Base-by-base conservation (phyloP, 2,888 invertebrate genomes). In the Therioaphis trifolii region DNA sequence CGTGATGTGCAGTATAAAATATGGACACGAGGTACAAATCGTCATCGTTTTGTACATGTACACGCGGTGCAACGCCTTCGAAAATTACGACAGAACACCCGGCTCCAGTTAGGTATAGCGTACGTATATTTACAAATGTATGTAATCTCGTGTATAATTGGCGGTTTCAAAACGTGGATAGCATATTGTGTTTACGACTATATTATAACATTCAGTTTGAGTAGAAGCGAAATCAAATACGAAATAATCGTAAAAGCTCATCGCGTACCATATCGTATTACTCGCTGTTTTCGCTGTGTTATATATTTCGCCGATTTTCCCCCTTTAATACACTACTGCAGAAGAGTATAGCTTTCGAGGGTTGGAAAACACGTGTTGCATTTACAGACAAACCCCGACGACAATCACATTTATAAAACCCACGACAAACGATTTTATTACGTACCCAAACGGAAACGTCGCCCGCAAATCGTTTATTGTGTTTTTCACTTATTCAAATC, bases 311-410 rank as follows among this genome's bases (percentile, higher is more conserved):
- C 12, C 29, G 55, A 55, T 40, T 63, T 71, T 58, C 69, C 79
- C 79, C 68, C 58, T 79, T 79, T 69, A 79, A 77, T 66, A 4
- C 14, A 77, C 77, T 35, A 49, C 77, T 21, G 66, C 18, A 46
- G 12, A 52, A 71, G 29, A 27, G 12, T 21, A 61, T 40, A 74
- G 74, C 82, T 82, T 82, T 74, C 29, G 71, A 40, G 79, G 82
- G 63, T 52, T 11, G 72, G 35, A 63, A 82, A 82, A 82, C 82
- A 82, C 82, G 82, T 82, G 82, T 82, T 82, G 82, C 82, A 40
- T 82, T 71, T 43, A 21, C 40, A 69, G 29, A 78, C 40, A 55
- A 55, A 58, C 69, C 52, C 69, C 40, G 79, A 79, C 79, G 69
- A 77, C 77, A 79, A 55, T 69, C 79, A 29, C 77, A 69, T 69